Base-by-base conservation (phyloP, 2,888 invertebrate genomes). In the Melolontha melolontha region DNA sequence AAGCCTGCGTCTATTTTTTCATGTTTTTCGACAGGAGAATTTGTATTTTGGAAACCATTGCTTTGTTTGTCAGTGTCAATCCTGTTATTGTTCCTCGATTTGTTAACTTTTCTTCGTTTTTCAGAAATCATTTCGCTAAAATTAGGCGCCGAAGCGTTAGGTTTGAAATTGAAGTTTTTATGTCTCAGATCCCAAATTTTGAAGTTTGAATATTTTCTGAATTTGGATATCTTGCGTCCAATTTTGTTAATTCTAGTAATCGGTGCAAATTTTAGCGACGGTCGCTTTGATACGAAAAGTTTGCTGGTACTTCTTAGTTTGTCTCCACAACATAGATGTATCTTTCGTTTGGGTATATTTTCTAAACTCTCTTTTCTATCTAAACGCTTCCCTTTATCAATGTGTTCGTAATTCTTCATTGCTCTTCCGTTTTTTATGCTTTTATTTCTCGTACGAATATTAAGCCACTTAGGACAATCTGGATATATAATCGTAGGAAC, bases 91-190 rank as follows among this genome's bases (percentile, higher is more conserved):
- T 54, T 14, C 1, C 1, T 17, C 8, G 39, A 8, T 11, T 54
- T 2, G 5, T 14, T 34, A 6, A 6, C 1, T 34, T 34, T 34
- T 10, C 2, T 10, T 34, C 10, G 34, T 8, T 1, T 34, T 8
- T 6, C 7, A 6, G 5, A 10, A 34, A 6, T 6, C 2, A 6
- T 34, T 6, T 34, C 4, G 34, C n/a, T 27, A 44, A 42, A 27
- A n/a, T 57, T 42, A 2, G 57, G 57, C 12, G 57, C 41, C 6
- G 57, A 57, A 12, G 27, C 27, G n/a, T 27, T 42, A 6, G 57
- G 14, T 22, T 42, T 57, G 5, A 57, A 8, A 57, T 57, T 22
- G 22, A 57, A 7, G 11, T 41, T 41, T 6, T 6, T 57, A 29
- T 16, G 22, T 14, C 7, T 44, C 27, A 12, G 8, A 11, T 11